Conservation (phyloP, 2,888 invertebrate genomes). For the Lordiphosa fenestrarum region DNA sequence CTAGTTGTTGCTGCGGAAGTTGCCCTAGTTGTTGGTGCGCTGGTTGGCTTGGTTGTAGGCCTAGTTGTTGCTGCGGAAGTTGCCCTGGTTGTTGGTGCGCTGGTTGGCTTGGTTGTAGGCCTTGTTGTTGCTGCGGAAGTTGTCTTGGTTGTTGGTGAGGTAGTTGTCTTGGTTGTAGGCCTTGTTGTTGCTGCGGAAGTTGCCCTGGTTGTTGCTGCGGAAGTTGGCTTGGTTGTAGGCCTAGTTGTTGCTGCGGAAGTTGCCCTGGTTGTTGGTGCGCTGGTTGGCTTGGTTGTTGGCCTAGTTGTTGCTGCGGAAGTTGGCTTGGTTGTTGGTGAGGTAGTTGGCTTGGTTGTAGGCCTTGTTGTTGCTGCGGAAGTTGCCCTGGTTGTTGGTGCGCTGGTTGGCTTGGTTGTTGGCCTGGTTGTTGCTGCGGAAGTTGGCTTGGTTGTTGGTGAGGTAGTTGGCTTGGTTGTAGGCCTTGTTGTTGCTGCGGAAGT, state of each 20-base stretch:
- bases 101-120: neutral
- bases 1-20: too few species aligned
- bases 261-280: too few species aligned
- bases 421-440: neutral
- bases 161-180: neutral
- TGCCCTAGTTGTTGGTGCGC: too few species aligned
- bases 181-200: neutral
- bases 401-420: neutral
- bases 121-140: neutral
- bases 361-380: neutral
- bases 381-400: neutral
- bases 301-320: too few species aligned
- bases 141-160: neutral
- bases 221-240: slow-evolving; percentile 13
- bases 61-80: too few species aligned
- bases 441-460: neutral
- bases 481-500: neutral
- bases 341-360: slow-evolving; percentile 3
- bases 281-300: neutral
- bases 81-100: too few species aligned
- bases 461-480: neutral
- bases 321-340: neutral
- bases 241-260: too few species aligned
- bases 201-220: neutral
- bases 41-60: too few species aligned